Evolutionary conservation across 1,140 invertebrate genomes (phyloP), one percentile per base, ranked within the genome.

Genomic region (Ooceraea biroi): DNA sequence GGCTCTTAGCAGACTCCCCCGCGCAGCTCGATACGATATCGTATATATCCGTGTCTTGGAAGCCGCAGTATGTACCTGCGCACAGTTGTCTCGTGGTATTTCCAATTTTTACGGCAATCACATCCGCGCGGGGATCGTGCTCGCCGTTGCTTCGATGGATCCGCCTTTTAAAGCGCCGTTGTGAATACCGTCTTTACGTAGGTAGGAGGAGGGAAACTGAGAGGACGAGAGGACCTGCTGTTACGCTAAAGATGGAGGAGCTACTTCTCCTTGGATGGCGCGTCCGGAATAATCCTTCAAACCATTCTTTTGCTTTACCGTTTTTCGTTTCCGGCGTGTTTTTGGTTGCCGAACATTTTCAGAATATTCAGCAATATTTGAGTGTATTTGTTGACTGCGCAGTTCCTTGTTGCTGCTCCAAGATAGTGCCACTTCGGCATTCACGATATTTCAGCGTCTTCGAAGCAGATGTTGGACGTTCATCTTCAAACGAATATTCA

Each of bases 11-110:
- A 19, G n/a, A 48, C n/a, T 73, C 25, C 2, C 77, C 63, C 61
- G 55, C 65, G 58, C 50, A 57, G 57, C 80, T 83, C 85, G 85
- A 88, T 88, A 83, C 89, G 83, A 87, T 89, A 89, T 78, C 84
- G 63, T 85, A 84, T 85, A 36, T 7, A 88, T 88, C 68, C 68
- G 60, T 46, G 48, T 58, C 82, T 77, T 44, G 65, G 73, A 80
- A 65, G 17, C 25, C 27, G 63, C 30, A 7, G 36, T 36, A n/a
- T 36, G 68, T 55, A 83, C 22, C 41, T 71, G 71, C 80, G 61
- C 72, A 27, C 41, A 44, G 52, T 57, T 82, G 66, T 84, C 77
- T 85, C 44, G 27, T 72, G 66, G 78, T 84, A 90, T 89, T 83
- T 82, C 52, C 76, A 77, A 84, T 83, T 90, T 88, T 90, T 87